A percentile compares a stretch with the other conserved stretches of the same genome.
Evolutionary conservation across 92 coral and sea anemone species (phyloP).

Genomic region (Virgularia gustaviana): DNA sequence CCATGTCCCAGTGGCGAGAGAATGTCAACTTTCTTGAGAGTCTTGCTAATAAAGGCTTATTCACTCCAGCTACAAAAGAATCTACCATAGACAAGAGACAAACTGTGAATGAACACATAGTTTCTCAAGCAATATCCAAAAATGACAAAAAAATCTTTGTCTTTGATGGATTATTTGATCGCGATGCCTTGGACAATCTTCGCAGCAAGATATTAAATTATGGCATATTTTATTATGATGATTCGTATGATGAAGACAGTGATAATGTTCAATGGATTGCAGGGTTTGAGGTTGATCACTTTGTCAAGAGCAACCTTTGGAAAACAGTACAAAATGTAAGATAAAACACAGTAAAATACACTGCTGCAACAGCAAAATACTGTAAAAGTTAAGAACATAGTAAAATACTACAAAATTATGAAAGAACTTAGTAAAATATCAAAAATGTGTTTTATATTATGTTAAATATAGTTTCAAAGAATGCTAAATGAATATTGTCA

Average conservation of each 20-base stretch:
- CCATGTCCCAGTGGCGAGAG: slow-evolving; percentile 48
- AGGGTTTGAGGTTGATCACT: slow-evolving; percentile 72
- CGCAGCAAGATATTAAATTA: slow-evolving; percentile 68
- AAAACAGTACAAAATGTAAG: slow-evolving; percentile 75
- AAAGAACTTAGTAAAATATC: too few relatives aligned
- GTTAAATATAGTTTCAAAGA: too few relatives aligned
- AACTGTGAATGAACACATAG: slow-evolving; percentile 33
- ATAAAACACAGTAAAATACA: not conserved
- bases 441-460: too few relatives aligned
- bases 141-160: slow-evolving; percentile 74
- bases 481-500: too few relatives aligned
- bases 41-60: slow-evolving; percentile 60
- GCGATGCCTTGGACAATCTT: slow-evolving; percentile 77
- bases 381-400: not conserved
- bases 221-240: slow-evolving; percentile 91
- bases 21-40: slow-evolving; percentile 45
- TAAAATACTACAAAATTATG: not conserved
- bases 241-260: slow-evolving; percentile 72
- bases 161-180: slow-evolving; percentile 81
- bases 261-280: slow-evolving; percentile 99
- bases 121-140: slow-evolving; percentile 55
- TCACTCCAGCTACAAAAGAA: slow-evolving; percentile 57
- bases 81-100: slow-evolving; percentile 49
- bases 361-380: slow-evolving; percentile 17
- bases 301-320: slow-evolving; percentile 80